Base-by-base conservation (phyloP, 2,797 vertebrate species). In the Brachymystax lenok region DNA sequence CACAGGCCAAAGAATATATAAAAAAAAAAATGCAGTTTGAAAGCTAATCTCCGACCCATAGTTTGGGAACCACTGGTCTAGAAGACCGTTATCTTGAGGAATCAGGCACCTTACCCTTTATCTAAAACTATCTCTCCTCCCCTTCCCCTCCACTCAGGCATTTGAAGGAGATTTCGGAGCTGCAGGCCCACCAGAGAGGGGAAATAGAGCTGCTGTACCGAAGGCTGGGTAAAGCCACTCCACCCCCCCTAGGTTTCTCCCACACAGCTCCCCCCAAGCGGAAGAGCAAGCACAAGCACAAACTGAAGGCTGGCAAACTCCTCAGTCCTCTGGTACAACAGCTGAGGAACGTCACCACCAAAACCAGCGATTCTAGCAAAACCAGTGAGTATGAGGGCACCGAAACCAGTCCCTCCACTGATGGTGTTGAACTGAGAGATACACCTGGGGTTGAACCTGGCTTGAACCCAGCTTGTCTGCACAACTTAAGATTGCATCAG, bases 241-340 rank as follows among this genome's bases (percentile, higher is more conserved):
- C 98, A 61, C 90, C 95, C 19, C 96, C 95, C 30, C 83, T 98
- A 80, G 95, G 95, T 12, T 94, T 97, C 79, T 94, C 96, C 6
- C 95, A 98, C 73, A 94, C 94, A 0, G 96, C 95, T 2, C 97
- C 97, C 0, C 96, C 96, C 0, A 96, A 97, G 2, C 94, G 97
- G 74, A 96, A 96, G 77, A 96, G 92, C 89, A 93, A 96, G 86
- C 96, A 94, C 94, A 98, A 96, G 90, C 96, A 96, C 92, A 97
- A 97, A 81, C 87, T 99, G 82, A 97, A 97, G 91, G 95, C 97
- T 0, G 95, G 97, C 71, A 98, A 96, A 90, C 94, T 99, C 35
- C 92, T 99, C 85, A 99, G 96, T 83, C 98, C 98, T 46, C 88
- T 98, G 80, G 96, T 99, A 77, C 98, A 99, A 76, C 98, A 99